phyloP scores from a whole-genome alignment of 2,113 vertebrate species.

The Aspiorhynchus laticeps region DNA sequence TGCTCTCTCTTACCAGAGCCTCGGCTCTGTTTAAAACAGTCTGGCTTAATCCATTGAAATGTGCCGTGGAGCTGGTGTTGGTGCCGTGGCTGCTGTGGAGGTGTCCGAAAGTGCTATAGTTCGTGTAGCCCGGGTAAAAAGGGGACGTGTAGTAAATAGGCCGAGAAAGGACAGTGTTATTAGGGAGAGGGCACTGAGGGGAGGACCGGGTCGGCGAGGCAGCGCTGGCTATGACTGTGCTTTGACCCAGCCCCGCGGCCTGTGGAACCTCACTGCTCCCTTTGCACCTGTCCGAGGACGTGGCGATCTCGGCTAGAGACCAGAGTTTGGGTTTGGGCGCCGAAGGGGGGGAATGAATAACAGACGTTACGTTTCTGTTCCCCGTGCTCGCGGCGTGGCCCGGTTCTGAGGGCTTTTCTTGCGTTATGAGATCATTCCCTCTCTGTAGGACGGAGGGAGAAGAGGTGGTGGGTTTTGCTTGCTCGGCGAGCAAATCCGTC shows the following conservation, averaged over 20 bases:
- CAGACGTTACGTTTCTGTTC: conserved; percentile 83
- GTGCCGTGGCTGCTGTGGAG: conserved; percentile 88
- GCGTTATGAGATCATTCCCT: conserved; percentile 68
- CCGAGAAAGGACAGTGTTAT: conserved; percentile 88
- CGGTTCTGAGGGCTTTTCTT: conserved; percentile 75
- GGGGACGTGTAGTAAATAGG: conserved; percentile 96
- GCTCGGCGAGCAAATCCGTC: conserved; percentile 77
- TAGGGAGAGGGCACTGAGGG: conserved; percentile 87
- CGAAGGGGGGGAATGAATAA: conserved; percentile 89
- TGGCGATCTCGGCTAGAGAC: conserved; percentile 95
- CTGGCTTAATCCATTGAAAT: conserved; percentile 99
- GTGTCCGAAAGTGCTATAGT: conserved; percentile 96
- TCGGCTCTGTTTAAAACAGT: conserved; percentile 96
- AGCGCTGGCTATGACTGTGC: conserved; percentile 72
- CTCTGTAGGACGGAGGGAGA: conserved; percentile 75
- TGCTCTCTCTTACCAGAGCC: conserved; percentile 92
- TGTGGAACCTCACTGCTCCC: conserved; percentile 74
- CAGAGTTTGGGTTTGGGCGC: conserved; percentile 94
- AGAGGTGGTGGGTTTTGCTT: conserved; percentile 77
- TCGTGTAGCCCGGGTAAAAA: conserved; percentile 98
- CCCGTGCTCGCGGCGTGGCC: conserved; percentile 66
- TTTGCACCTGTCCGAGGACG: conserved; percentile 93
- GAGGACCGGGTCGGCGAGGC: conserved; percentile 87
- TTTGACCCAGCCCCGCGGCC: conserved; percentile 72
- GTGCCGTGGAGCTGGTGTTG: conserved; percentile 80